A percentile compares a stretch with the other conserved stretches of the same genome.
Conservation (phyloP, 2,888 invertebrate genomes). For the Thecocarcelia acutangulata region DNA sequence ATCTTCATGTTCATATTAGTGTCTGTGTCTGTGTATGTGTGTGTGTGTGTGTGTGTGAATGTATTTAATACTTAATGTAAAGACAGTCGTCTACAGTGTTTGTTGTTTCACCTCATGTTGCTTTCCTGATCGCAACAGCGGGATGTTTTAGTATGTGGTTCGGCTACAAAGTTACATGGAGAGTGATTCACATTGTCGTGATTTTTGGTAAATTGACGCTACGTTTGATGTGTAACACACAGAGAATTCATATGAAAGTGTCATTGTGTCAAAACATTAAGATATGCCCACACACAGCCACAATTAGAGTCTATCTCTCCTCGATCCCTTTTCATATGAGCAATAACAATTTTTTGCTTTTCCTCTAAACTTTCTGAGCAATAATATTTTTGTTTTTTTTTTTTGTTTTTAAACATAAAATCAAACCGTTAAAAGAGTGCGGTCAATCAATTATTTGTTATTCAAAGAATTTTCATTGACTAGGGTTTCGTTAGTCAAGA, state of each 20-base stretch:
- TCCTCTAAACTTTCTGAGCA: too few species aligned
- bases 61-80: slow-evolving; percentile 53
- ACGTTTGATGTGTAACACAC: slow-evolving; percentile 60
- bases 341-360: too few species aligned
- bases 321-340: slow-evolving; percentile 11
- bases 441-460: slow-evolving; percentile 30
- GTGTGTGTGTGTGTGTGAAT: neutral
- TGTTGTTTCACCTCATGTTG: slow-evolving; percentile 72
- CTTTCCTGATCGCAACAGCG: slow-evolving; percentile 77
- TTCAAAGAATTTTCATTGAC: slow-evolving; percentile 33
- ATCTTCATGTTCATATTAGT: slow-evolving; percentile 17
- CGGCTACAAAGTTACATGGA: slow-evolving; percentile 39
- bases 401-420: neutral
- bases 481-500: neutral
- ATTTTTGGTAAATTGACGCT: slow-evolving; percentile 55
- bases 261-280: slow-evolving; percentile 65
- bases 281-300: slow-evolving; percentile 51
- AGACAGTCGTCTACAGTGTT: slow-evolving; percentile 21
- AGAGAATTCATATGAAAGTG: slow-evolving; percentile 59
- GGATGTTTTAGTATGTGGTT: slow-evolving; percentile 67
- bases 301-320: neutral
- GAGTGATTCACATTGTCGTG: slow-evolving; percentile 32
- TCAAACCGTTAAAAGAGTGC: slow-evolving; percentile 21
- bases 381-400: too few species aligned
- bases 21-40: too few species aligned